Base-by-base conservation (phyloP, 2,888 invertebrate genomes). In the Trachelus tabidus region DNA sequence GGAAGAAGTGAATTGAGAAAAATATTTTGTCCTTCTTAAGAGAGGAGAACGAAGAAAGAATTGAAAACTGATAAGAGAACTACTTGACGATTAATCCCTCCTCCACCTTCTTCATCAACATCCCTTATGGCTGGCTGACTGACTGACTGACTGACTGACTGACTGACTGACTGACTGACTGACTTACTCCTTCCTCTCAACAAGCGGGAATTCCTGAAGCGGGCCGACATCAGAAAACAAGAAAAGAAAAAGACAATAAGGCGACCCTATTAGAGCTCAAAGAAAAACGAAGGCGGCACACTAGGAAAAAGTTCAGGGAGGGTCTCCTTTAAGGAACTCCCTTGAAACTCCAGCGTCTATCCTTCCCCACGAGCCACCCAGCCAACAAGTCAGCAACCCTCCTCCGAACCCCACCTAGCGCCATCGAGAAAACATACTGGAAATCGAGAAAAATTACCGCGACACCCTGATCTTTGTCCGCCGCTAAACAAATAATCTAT, bases 281-380 rank as follows among this genome's bases (percentile, higher is more conserved):
- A 84, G 84, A 85, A 85, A 86, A 85, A 85, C 83, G 81, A 82
- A 80, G 81, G 79, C 76, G 76, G 73, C 77, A 76, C 73, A 73
- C 77, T 76, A 75, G 80, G 82, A 81, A 82, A 81, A 85, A 81
- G 84, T 82, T 84, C 81, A 79, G 80, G 84, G 81, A 81, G 83
- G 82, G 82, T 87, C 86, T 85, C 82, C 86, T 87, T 88, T 87
- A 87, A 88, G 87, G 76, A 87, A 87, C 79, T 77, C 77, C 73
- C 74, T 77, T 69, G 76, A 78, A 81, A 77, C 76, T 77, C 75
- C 33, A 33, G 1, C 31, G 15, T 9, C 56, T 6, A 23, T 9
- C 23, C 56, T 2, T 23, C 56, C 56, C 23, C 56, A 0, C 56
- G 56, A 56, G 9, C 56, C 56, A 23, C 9, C 56, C 23, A 23